Conservation (phyloP, 2,113 vertebrate species). For the Paraplagusia blochii region DNA sequence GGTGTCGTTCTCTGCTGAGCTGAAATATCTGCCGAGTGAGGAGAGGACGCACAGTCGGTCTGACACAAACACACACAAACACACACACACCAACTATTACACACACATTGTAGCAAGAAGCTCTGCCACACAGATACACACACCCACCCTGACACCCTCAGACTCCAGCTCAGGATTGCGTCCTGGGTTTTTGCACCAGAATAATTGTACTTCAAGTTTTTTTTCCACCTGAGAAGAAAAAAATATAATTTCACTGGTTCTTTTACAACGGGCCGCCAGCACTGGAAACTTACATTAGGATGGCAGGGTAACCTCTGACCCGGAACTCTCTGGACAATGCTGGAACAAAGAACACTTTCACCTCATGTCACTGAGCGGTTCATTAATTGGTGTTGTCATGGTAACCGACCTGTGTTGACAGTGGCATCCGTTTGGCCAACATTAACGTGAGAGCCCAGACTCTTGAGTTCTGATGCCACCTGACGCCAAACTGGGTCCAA, state of each 20-base stretch:
- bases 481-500: constrained; percentile 91
- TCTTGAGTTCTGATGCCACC: constrained; percentile 88
- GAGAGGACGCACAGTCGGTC: constrained; percentile 85
- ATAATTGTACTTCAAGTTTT: constrained; percentile 87
- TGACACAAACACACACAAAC: constrained; percentile 43
- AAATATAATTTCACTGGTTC: no score
- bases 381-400: not conserved
- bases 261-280: no score
- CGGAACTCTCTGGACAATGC: constrained; percentile 88
- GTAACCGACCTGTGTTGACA: constrained; percentile 79
- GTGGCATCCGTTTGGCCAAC: constrained; percentile 91
- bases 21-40: constrained; percentile 87
- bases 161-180: constrained; percentile 90
- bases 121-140: not conserved
- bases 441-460: constrained; percentile 85
- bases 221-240: constrained; percentile 80
- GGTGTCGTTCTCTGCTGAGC: constrained; percentile 82
- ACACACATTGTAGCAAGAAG: not conserved
- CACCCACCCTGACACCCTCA: constrained; percentile 86
- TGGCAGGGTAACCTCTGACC: constrained; percentile 89
- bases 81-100: not conserved
- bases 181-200: constrained; percentile 87
- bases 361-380: no score
- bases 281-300: constrained; percentile 85
- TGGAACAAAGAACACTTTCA: constrained; percentile 53